A percentile compares a stretch with the other conserved stretches of the same genome.
Conservation (phyloP, 2,113 vertebrate species). For the Centropus unirufus region DNA sequence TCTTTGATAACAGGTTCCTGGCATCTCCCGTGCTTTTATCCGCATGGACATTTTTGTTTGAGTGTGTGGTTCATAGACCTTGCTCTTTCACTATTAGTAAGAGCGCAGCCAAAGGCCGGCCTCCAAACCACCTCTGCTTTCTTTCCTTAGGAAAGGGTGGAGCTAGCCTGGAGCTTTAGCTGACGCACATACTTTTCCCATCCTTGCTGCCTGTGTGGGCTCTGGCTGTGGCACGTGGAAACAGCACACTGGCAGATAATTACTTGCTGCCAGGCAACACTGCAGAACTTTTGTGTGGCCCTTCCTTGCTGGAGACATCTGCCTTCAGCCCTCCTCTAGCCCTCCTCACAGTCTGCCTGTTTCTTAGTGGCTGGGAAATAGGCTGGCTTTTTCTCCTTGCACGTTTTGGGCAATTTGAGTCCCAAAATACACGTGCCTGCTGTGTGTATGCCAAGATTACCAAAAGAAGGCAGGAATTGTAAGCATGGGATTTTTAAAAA, state of each 20-base stretch:
- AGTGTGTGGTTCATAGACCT: background rate
- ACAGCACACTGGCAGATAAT: constrained; percentile 54
- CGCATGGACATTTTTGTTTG: background rate
- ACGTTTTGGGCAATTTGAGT: background rate
- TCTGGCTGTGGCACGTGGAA: constrained; percentile 53
- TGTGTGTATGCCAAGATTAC: background rate
- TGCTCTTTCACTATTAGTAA: background rate
- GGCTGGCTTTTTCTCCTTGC: background rate
- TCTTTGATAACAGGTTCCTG: background rate
- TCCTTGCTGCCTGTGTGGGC: constrained; percentile 35
- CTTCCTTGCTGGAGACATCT: constrained; percentile 52
- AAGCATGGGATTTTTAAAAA: background rate
- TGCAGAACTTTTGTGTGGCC: constrained; percentile 31
- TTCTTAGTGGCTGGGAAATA: background rate
- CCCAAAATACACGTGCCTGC: background rate
- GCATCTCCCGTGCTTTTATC: background rate
- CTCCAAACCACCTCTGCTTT: background rate
- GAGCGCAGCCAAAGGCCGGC: background rate
- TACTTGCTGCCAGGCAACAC: constrained; percentile 68
- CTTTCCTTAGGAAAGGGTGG: background rate
- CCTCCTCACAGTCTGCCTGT: background rate
- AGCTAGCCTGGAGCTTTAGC: background rate
- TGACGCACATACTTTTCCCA: background rate
- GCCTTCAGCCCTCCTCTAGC: constrained; percentile 16
- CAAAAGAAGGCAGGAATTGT: background rate